Percentiles rank a stretch among this genome's conserved stretches.
These are phyloP conservation scores for Chionodraco myersi DNA, from an alignment of 2,113 vertebrate genomes.

Conservation along the genomic window DNA sequence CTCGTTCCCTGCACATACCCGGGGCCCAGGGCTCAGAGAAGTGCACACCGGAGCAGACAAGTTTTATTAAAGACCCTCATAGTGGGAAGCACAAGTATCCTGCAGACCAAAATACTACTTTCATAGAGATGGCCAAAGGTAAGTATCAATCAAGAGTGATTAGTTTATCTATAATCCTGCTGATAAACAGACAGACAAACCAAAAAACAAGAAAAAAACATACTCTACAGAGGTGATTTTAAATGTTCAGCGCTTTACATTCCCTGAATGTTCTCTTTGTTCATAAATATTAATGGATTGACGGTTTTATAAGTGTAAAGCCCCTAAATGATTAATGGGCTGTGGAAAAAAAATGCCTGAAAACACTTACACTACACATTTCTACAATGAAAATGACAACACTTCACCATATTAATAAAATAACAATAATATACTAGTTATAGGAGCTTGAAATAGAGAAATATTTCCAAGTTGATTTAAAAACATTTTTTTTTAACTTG, in stretches of 20 bases:
- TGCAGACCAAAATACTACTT: slow-evolving; percentile 66
- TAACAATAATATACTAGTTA: no score
- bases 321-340: background rate
- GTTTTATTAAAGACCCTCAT: slow-evolving; percentile 68
- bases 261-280: background rate
- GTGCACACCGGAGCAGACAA: slow-evolving; percentile 64
- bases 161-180: no score
- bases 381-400: background rate
- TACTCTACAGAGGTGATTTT: background rate
- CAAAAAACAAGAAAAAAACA: no score
- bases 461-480: background rate
- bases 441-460: background rate
- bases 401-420: background rate
- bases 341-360: background rate
- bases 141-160: background rate
- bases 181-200: no score
- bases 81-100: slow-evolving; percentile 70
- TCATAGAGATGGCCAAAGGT: slow-evolving; percentile 84
- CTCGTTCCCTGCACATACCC: slow-evolving; percentile 70
- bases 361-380: background rate
- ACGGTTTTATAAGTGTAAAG: background rate
- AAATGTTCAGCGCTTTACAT: background rate
- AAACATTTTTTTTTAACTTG: no score
- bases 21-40: slow-evolving; percentile 30
- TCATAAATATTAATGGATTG: background rate